These are phyloP conservation scores for Denticeps clupeoides DNA, from an alignment of 2,797 vertebrate species.

Conservation along the genomic window DNA sequence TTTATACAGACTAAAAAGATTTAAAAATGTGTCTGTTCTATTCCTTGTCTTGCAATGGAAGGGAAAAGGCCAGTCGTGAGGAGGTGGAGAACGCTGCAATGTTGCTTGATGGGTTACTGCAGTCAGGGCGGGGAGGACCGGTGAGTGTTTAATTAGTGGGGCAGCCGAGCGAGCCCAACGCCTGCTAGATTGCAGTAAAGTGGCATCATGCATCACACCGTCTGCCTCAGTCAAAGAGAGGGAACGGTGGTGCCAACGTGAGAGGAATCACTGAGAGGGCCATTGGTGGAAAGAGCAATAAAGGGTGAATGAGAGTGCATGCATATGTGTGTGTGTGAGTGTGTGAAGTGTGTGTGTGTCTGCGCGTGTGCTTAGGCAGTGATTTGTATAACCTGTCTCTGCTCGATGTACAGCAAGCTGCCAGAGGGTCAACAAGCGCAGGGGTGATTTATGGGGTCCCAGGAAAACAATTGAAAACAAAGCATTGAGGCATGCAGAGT, in stretches of 20 bases:
- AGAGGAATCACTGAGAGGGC: neutral
- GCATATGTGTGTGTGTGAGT: neutral
- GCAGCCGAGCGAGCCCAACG: slow-evolving; percentile 1
- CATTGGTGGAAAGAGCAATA: neutral
- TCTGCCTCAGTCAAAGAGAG: neutral
- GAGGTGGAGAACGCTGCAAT: too few species aligned
- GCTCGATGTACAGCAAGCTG: neutral
- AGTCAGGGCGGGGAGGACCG: neutral
- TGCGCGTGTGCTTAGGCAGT: neutral
- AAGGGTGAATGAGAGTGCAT: neutral
- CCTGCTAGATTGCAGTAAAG: slow-evolving; percentile 1
- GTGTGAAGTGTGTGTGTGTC: neutral
- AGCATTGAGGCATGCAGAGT: slow-evolving; percentile 38
- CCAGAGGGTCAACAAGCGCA: slow-evolving; percentile 2
- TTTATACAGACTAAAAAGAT: too few species aligned
- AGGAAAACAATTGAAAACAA: slow-evolving; percentile 50
- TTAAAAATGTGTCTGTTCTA: too few species aligned
- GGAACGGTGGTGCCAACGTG: neutral
- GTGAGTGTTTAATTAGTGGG: slow-evolving; percentile 8
- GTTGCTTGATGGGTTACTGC: neutral
- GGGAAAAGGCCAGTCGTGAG: too few species aligned
- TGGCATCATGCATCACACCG: neutral
- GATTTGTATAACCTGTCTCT: slow-evolving; percentile 10
- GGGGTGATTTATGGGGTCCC: slow-evolving; percentile 43
- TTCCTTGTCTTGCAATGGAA: too few species aligned